phyloP scores from a whole-genome alignment of 2,888 invertebrate genomes.

The Lypha dubia region DNA sequence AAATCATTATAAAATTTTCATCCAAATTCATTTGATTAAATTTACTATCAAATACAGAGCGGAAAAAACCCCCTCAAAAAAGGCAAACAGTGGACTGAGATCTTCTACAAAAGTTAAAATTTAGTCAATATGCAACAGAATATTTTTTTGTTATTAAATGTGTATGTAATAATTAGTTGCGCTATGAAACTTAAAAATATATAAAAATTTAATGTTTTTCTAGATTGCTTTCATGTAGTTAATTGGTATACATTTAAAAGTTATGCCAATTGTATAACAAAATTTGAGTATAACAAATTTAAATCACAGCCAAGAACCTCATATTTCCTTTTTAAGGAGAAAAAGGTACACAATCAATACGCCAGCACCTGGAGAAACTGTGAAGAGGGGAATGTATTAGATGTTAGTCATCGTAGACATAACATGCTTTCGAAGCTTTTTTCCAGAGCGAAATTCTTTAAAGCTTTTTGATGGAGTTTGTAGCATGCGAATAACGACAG shows the following conservation, averaged over 20 bases:
- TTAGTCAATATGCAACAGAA: no score
- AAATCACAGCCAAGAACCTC: neutral
- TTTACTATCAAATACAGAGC: no score
- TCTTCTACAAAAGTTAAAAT: no score
- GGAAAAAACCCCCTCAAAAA: no score
- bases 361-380: neutral
- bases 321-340: neutral
- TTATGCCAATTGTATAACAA: neutral
- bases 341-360: neutral
- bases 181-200: no score
- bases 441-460: constrained; percentile 27
- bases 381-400: constrained; percentile 14
- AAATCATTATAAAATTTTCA: no score
- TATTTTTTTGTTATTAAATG: no score
- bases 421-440: neutral
- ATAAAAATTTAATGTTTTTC: no score
- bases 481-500: constrained; percentile 1
- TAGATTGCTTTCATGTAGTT: no score
- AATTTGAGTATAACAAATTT: neutral
- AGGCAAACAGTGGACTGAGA: no score
- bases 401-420: neutral
- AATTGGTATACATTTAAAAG: neutral
- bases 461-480: constrained; percentile 40
- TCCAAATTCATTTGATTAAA: no score
- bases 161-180: no score